Evolutionary conservation across 2,888 invertebrate genomes (phyloP).

Genomic region (Drosophila mayaguana): DNA sequence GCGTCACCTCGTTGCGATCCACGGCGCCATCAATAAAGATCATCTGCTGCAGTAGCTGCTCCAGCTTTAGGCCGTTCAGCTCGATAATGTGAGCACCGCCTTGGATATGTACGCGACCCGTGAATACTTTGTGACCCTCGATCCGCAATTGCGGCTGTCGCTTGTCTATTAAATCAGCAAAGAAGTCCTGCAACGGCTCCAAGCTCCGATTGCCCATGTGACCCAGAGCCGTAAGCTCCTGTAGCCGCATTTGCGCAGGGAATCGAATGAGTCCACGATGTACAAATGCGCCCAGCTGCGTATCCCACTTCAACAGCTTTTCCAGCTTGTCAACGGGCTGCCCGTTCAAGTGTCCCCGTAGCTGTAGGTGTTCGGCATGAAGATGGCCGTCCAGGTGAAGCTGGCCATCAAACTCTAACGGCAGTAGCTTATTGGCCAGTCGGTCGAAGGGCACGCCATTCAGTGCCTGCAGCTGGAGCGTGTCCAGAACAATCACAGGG

Average conservation of each 20-base stretch:
- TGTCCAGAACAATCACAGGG: slow-evolving; percentile 73
- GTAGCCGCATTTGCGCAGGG: slow-evolving; percentile 44
- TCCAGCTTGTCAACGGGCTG: slow-evolving; percentile 40
- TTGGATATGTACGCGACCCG: slow-evolving; percentile 76
- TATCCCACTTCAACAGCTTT: slow-evolving; percentile 69
- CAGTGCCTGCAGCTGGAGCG: slow-evolving; percentile 81
- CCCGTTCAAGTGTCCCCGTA: slow-evolving; percentile 75
- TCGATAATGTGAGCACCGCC: slow-evolving; percentile 80
- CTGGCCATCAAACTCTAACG: slow-evolving; percentile 63
- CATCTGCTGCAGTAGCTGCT: slow-evolving; percentile 82
- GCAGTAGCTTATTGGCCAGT: slow-evolving; percentile 83
- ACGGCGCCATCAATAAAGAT: slow-evolving; percentile 82
- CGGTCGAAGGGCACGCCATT: slow-evolving; percentile 84
- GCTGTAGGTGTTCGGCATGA: slow-evolving; percentile 51
- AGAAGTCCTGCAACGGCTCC: slow-evolving; percentile 68
- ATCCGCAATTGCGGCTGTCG: slow-evolving; percentile 56
- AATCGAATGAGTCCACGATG: slow-evolving; percentile 72
- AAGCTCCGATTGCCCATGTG: slow-evolving; percentile 70
- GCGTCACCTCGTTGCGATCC: slow-evolving; percentile 52
- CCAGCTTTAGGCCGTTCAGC: slow-evolving; percentile 82
- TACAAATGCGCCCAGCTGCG: slow-evolving; percentile 60
- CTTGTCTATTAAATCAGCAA: slow-evolving; percentile 78
- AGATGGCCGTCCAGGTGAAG: slow-evolving; percentile 80
- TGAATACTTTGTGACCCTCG: slow-evolving; percentile 79
- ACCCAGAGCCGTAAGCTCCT: slow-evolving; percentile 74